Evolutionary conservation across 1,140 invertebrate genomes (phyloP).

Genomic region (Drosophila nigrodunni): DNA sequence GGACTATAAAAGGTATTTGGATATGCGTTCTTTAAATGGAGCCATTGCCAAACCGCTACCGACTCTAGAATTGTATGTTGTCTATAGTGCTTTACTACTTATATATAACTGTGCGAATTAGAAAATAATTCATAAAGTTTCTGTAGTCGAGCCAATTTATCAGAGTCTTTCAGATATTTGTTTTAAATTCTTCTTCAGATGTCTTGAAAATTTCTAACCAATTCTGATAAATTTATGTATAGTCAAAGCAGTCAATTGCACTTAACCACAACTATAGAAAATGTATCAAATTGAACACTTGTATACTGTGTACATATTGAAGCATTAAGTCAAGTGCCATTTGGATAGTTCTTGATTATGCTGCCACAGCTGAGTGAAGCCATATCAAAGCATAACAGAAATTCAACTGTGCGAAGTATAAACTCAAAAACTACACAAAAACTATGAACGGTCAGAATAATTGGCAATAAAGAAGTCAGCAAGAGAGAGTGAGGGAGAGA

Average conservation of each 20-base stretch:
- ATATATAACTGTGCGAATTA: too few relatives aligned
- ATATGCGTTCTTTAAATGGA: background rate
- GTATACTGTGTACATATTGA: background rate
- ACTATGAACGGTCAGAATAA: conserved; percentile 48
- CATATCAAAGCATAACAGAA: conserved; percentile 19
- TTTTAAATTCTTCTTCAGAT: too few relatives aligned
- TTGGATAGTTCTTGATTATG: background rate
- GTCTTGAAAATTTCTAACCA: too few relatives aligned
- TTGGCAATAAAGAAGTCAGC: conserved; percentile 26
- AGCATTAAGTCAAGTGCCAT: background rate
- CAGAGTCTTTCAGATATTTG: too few relatives aligned
- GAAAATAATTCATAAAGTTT: too few relatives aligned
- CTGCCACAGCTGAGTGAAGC: background rate
- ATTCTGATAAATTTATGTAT: too few relatives aligned
- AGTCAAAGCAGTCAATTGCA: too few relatives aligned
- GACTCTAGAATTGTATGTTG: background rate
- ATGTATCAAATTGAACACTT: background rate
- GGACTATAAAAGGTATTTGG: conserved; percentile 10
- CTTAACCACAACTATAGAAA: too few relatives aligned
- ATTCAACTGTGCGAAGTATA: background rate
- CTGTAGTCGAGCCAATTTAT: too few relatives aligned
- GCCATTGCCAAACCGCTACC: background rate
- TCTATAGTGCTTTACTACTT: background rate
- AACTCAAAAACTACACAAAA: conserved; percentile 48
- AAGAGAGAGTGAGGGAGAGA: background rate